phyloP scores from a whole-genome alignment of 2,888 invertebrate species.

The Idaea dimidiata region DNA sequence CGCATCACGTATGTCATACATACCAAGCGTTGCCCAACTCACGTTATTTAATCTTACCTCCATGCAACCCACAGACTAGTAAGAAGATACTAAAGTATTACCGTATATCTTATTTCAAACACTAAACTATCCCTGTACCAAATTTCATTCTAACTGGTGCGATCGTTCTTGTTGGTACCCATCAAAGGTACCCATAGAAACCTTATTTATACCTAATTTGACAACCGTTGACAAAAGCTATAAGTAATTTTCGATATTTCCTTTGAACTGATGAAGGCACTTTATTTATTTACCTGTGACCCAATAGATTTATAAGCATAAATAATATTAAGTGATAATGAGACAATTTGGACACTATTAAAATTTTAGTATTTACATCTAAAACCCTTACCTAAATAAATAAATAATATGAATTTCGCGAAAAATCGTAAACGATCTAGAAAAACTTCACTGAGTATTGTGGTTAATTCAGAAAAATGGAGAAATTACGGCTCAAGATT shows the following conservation, averaged over 20 bases:
- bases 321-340: conserved; percentile 42
- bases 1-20: too few relatives aligned
- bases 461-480: conserved; percentile 60
- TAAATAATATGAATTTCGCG: conserved; percentile 56
- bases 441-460: conserved; percentile 48
- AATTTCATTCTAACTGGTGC: too few relatives aligned
- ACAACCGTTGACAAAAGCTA: too few relatives aligned
- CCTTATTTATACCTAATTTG: too few relatives aligned
- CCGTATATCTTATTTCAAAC: too few relatives aligned
- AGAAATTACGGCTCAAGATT: conserved; percentile 44
- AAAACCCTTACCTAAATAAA: conserved; percentile 14
- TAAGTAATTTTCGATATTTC: neutral
- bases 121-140: too few relatives aligned
- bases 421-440: conserved; percentile 41
- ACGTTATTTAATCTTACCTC: too few relatives aligned
- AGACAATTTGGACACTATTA: conserved; percentile 20
- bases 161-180: too few relatives aligned
- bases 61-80: too few relatives aligned
- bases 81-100: too few relatives aligned
- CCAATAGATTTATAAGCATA: conserved; percentile 45
- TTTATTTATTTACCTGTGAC: conserved; percentile 24
- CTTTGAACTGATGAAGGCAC: neutral
- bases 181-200: too few relatives aligned
- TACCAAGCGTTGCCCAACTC: too few relatives aligned
- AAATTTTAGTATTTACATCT: conserved; percentile 43